Evolutionary conservation across 2,797 vertebrate genomes (phyloP).

Genomic region (Tympanoctomys barrerae): DNA sequence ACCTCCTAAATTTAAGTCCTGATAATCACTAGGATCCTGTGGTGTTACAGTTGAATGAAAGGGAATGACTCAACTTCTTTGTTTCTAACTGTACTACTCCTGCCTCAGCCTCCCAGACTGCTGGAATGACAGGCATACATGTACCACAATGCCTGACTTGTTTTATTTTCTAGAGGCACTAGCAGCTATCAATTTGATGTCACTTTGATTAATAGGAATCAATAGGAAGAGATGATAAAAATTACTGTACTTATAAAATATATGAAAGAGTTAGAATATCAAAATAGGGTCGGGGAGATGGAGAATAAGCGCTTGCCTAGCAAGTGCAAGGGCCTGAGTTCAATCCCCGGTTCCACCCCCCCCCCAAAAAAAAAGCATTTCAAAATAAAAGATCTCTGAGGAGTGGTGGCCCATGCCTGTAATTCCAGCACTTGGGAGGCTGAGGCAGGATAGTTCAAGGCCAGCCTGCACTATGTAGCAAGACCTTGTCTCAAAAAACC

Average conservation of each 20-base stretch:
- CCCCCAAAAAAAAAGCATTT: too few relatives aligned
- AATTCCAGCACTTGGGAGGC: neutral
- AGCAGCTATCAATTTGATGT: neutral
- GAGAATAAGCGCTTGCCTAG: too few relatives aligned
- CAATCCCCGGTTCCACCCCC: too few relatives aligned
- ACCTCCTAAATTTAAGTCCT: neutral
- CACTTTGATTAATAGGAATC: neutral
- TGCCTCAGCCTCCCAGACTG: neutral
- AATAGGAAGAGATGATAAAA: neutral
- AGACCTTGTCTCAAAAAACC: neutral
- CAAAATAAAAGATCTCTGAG: neutral
- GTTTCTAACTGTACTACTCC: neutral
- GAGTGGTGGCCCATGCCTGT: neutral
- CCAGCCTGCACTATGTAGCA: neutral
- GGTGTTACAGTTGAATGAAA: neutral
- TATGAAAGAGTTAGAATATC: neutral
- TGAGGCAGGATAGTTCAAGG: neutral
- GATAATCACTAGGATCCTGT: neutral
- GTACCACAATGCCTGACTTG: neutral
- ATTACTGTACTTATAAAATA: constrained; percentile 6
- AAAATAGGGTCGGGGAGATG: too few relatives aligned
- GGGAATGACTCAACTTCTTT: neutral
- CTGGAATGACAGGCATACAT: neutral
- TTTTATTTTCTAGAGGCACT: neutral
- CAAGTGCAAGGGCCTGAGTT: too few relatives aligned